Evolutionary conservation across 1,140 invertebrate genomes (phyloP), one percentile per base, ranked within the genome.

Genomic region (Drosophila malerkotliana): DNA sequence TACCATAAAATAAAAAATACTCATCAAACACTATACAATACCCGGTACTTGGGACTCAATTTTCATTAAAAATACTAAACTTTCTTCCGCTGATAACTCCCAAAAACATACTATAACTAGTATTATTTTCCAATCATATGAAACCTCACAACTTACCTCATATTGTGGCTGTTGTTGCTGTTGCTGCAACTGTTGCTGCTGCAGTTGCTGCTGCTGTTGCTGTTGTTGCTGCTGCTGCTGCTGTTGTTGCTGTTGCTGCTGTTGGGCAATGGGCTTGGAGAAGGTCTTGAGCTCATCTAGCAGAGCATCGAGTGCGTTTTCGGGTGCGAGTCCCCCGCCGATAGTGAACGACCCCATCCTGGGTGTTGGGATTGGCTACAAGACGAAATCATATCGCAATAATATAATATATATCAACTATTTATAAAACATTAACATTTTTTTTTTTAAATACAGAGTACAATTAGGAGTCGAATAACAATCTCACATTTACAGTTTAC

Each of bases 221-320:
- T 79, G 76, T 0, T 75, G 72, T 4, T 80, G 78, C 0, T 77
- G 78, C 3, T 79, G 76, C 4, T 81, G 79, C 0, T 83, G 80
- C 0, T 84, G 80, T 5, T 81, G 80, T 0, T 83, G 80, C 4
- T 79, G 79, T 5, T 79, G 80, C 26, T 85, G 82, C 53, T 88
- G 84, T 63, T 88, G 83, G 67, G 83, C 80, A 72, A 90, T 85
- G 8, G 96, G 96, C 75, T 95, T 94, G 28, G 95, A 94, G 91
- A 97, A 97, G 8, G 96, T 97, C 91, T 97, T 96, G 51, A 98
- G 93, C 92, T 98, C 97, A 91, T 98, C 97, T 96, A 98, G 92
- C 95, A 98, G 92, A 95, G 96, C 96, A 95, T 98, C 97, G 95
- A 98, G 96, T 94, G 97, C 96, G 95, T 97, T 98, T 95, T 97